Base-by-base conservation (phyloP, 2,888 invertebrate genomes). In the Pilophorus perplexus region DNA sequence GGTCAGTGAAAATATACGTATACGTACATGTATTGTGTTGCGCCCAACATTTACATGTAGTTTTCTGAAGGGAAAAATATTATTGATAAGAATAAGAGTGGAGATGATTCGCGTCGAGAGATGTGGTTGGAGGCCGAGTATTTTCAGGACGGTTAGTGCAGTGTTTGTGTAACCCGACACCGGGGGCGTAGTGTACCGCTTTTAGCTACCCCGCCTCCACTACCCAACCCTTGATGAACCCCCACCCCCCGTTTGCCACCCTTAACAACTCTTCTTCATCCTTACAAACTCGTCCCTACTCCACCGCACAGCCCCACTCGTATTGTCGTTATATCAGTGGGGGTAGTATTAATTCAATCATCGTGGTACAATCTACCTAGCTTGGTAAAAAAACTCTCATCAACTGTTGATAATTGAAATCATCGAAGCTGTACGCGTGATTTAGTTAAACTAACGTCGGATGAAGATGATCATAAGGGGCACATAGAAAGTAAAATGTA, bases 91-190 rank as follows among this genome's bases (percentile, higher is more conserved):
- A 28, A 28, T 14, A 52, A 52, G 18, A 18, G 50, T 27, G 52
- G 16, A 52, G 52, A 28, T 52, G 52, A 16, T 8, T 33, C 6
- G 10, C 10, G 33, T 22, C 37, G 37, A 37, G 44, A 59, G 62
- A 27, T 62, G 62, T 23, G 62, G 62, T 62, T 46, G 59, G 22
- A 50, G 25, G 48, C 46, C 57, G 27, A 62, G 67, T 67, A 68
- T 70, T 70, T 70, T 70, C 60, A 57, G 67, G 64, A 60, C 60
- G 59, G 67, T 50, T 64, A 70, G 70, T 69, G 67, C 65, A 67
- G 44, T 70, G 70, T 70, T 70, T 69, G 68, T 70, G 70, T 59
- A 70, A 70, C 70, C 64, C 37, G 68, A 70, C 62, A 69, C 68
- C 50, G 27, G 42, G 48, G 44, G 48, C 18, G 38, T 48, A 44